phyloP scores from a whole-genome alignment of 2,888 invertebrate genomes.

The Entomobrya multifasciata region DNA sequence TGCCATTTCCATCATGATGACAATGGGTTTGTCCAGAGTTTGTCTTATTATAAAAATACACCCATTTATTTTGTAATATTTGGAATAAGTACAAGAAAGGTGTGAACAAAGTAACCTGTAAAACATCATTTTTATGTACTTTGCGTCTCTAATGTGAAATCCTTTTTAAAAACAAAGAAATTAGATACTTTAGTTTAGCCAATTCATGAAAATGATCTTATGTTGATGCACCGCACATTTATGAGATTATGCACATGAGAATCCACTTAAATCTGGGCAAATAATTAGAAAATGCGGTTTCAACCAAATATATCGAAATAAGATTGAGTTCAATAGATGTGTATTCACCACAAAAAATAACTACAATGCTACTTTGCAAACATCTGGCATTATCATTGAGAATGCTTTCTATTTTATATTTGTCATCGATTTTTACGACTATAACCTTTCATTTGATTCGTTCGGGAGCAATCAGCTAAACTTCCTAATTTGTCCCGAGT shows the following conservation, averaged over 20 bases:
- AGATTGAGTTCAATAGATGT: conserved; percentile 2
- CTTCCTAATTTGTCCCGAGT: conserved; percentile 45
- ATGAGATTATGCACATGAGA: conserved; percentile 32
- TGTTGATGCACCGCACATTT: neutral
- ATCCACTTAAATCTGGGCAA: conserved; percentile 28
- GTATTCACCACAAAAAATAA: neutral
- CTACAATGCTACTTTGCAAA: neutral
- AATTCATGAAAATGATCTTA: conserved; percentile 1
- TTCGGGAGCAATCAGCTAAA: conserved; percentile 42
- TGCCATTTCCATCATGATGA: neutral
- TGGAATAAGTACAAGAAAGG: conserved; percentile 32
- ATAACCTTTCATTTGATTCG: neutral
- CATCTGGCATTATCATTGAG: no score
- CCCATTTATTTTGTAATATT: conserved; percentile 15
- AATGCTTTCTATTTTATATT: conserved; percentile 6
- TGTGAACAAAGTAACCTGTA: conserved; percentile 15
- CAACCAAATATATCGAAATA: neutral
- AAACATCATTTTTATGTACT: conserved; percentile 23
- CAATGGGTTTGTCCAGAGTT: conserved; percentile 10
- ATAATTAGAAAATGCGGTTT: conserved; percentile 25
- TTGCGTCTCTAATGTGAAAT: conserved; percentile 10
- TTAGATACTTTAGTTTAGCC: neutral
- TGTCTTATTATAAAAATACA: conserved; percentile 13
- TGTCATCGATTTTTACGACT: conserved; percentile 31
- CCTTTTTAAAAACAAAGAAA: conserved; percentile 27